phyloP scores from a whole-genome alignment of 2,888 invertebrate species.

The Apocheima hispidaria region DNA sequence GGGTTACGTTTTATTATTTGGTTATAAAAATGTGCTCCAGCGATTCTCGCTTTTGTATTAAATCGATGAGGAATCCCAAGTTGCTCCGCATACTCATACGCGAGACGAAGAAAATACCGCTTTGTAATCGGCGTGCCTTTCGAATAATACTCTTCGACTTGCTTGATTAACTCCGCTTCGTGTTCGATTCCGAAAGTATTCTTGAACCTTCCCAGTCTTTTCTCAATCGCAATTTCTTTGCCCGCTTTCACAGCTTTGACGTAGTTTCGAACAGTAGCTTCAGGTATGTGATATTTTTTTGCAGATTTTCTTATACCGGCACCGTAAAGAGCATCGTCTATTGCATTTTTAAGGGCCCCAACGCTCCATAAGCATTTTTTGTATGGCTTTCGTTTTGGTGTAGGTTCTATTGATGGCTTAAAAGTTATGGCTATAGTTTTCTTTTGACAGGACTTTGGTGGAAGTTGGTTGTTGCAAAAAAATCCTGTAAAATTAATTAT shows the following conservation, averaged over 20 bases:
- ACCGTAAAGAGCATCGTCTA: neutral
- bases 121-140: neutral
- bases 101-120: neutral
- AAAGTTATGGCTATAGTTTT: neutral
- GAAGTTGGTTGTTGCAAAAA: neutral
- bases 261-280: slow-evolving; percentile 1
- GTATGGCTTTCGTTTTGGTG: neutral
- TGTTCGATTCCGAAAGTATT: neutral
- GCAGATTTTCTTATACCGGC: neutral
- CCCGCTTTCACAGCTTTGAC: neutral
- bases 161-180: neutral
- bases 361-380: slow-evolving; percentile 2
- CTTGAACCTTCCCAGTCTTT: neutral
- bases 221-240: neutral
- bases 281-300: slow-evolving; percentile 1
- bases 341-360: neutral
- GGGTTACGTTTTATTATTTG: neutral
- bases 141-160: neutral
- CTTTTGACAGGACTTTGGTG: neutral
- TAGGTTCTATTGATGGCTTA: too few relatives aligned
- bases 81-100: neutral
- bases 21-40: neutral
- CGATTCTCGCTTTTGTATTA: neutral
- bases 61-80: neutral
- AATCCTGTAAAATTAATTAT: neutral